Evolutionary conservation across 2,113 vertebrate species (phyloP).

Genomic region (Chionodraco myersi): DNA sequence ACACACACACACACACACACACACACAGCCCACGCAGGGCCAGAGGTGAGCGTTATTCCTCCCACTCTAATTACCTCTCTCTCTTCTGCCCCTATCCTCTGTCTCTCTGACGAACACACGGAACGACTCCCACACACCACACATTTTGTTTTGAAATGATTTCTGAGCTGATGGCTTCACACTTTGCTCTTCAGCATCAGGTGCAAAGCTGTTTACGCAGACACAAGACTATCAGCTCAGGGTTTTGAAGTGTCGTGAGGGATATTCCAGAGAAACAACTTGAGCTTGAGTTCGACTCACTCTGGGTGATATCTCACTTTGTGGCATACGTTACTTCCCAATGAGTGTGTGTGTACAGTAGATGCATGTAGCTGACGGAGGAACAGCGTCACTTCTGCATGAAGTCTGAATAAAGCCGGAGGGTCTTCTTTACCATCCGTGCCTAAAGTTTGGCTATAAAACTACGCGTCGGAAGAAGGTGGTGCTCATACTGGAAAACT

Average conservation of each 20-base stretch:
- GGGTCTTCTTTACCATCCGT: no score
- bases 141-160: conserved; percentile 51
- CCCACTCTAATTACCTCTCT: conserved; percentile 77
- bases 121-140: conserved; percentile 64
- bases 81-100: conserved; percentile 57
- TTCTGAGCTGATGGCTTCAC: conserved; percentile 27
- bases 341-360: no score
- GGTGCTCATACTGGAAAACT: no score
- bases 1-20: neutral
- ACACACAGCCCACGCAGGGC: conserved; percentile 69
- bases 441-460: no score
- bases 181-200: neutral
- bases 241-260: neutral
- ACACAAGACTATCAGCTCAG: neutral
- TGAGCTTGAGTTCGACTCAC: neutral
- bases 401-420: no score
- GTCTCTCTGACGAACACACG: conserved; percentile 67
- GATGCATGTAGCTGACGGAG: no score
- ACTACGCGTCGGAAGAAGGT: no score
- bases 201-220: neutral
- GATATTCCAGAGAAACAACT: neutral
- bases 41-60: conserved; percentile 73
- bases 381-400: no score
- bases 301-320: neutral
- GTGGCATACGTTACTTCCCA: neutral